Conservation (phyloP, 2,888 invertebrate species). For the Morpho achilles region DNA sequence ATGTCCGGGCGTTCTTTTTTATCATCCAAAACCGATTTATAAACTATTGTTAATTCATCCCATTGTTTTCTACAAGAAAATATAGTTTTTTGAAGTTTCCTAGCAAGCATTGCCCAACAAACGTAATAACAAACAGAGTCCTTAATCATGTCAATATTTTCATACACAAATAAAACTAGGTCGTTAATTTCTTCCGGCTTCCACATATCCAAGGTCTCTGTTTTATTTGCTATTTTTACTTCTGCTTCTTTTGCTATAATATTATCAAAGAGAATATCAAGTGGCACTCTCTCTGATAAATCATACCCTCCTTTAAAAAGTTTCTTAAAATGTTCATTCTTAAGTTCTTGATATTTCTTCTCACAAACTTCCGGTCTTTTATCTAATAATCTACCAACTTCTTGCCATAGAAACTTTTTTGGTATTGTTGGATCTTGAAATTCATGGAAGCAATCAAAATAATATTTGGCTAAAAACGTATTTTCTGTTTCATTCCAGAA, state of each 20-base stretch:
- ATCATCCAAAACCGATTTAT: slow-evolving; percentile 54
- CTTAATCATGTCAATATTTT: slow-evolving; percentile 59
- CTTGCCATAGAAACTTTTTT: slow-evolving; percentile 63
- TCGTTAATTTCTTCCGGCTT: slow-evolving; percentile 45
- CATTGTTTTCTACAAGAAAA: slow-evolving; percentile 49
- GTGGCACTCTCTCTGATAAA: slow-evolving; percentile 44
- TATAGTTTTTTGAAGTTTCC: slow-evolving; percentile 41
- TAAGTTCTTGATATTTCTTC: slow-evolving; percentile 47
- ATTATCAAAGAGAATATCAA: slow-evolving; percentile 57
- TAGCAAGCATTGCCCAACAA: slow-evolving; percentile 51
- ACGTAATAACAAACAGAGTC: slow-evolving; percentile 59
- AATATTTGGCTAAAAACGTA: slow-evolving; percentile 61
- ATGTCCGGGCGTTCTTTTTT: slow-evolving; percentile 65
- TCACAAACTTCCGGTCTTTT: slow-evolving; percentile 53
- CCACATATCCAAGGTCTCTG: slow-evolving; percentile 37
- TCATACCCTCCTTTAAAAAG: slow-evolving; percentile 47
- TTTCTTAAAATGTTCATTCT: slow-evolving; percentile 44
- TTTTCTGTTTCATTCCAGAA: slow-evolving; percentile 56
- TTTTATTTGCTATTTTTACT: slow-evolving; percentile 30
- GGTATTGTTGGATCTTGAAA: slow-evolving; percentile 64
- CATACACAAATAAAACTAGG: slow-evolving; percentile 55
- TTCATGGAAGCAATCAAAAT: slow-evolving; percentile 62
- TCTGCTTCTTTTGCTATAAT: slow-evolving; percentile 57
- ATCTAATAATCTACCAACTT: slow-evolving; percentile 59
- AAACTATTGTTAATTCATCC: slow-evolving; percentile 50